Conservation (phyloP, 2,113 vertebrate species). For the Platycercus adscitus region DNA sequence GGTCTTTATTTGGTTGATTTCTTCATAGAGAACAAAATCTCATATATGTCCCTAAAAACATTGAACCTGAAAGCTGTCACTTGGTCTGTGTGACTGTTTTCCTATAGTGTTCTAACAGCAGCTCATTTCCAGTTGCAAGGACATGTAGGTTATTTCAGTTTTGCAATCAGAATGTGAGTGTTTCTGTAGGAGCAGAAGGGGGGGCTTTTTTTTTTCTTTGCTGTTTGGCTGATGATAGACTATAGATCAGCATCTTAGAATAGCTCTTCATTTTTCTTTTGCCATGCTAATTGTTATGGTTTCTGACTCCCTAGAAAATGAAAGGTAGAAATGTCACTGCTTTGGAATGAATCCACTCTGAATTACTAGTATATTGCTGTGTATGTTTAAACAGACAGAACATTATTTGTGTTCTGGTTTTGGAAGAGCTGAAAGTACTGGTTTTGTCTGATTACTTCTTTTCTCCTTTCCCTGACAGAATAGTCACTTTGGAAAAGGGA, state of each 20-base stretch:
- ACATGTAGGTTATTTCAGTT: background rate
- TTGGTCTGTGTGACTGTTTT: background rate
- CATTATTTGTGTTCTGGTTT: background rate
- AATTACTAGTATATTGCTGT: background rate
- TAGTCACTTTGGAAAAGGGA: background rate
- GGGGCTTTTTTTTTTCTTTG: background rate
- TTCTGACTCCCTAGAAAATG: background rate
- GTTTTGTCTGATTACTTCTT: background rate
- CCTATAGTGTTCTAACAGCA: background rate
- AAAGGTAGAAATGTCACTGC: background rate
- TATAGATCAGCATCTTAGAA: background rate
- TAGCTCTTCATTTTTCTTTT: background rate
- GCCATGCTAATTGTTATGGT: background rate
- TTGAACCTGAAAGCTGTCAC: background rate
- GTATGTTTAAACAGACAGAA: background rate
- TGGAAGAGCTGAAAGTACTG: background rate
- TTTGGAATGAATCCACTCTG: background rate
- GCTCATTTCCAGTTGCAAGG: background rate
- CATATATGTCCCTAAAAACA: background rate
- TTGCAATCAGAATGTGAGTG: background rate
- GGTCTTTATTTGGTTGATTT: background rate
- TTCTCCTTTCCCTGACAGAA: background rate
- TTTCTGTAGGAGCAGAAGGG: background rate
- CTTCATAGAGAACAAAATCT: background rate
- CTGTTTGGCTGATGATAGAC: background rate